A percentile compares a stretch with the other conserved stretches of the same genome.
These are phyloP conservation scores for Microvelia longipes DNA, from an alignment of 1,140 invertebrate genomes.

Conservation along the genomic window DNA sequence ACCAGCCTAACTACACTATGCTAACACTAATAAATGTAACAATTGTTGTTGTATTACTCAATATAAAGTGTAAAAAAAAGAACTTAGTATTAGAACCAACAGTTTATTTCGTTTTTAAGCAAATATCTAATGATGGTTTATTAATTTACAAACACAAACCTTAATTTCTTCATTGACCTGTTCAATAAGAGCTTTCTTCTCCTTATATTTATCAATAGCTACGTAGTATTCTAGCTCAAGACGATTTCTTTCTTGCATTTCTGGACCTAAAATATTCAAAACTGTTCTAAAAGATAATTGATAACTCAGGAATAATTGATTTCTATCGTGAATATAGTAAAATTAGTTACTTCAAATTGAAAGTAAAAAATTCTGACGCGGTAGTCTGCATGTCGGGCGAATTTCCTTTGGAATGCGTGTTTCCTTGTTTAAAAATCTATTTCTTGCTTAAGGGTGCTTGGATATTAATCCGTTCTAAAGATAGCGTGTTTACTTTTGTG, in stretches of 20 bases:
- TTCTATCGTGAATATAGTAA: neutral
- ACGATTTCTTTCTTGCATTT: conserved; percentile 15
- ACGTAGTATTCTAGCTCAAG: conserved; percentile 12
- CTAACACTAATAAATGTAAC: no score
- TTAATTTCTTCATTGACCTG: neutral
- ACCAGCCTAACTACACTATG: no score
- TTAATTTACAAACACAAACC: no score
- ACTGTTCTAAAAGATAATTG: neutral
- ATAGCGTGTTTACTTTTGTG: neutral
- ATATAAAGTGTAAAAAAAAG: no score
- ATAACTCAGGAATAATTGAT: neutral
- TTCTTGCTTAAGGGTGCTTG: neutral
- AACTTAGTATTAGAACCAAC: no score
- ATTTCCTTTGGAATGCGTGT: no score
- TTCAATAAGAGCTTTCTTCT: conserved; percentile 1
- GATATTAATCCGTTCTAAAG: neutral
- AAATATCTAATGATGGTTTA: no score
- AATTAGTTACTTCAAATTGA: neutral
- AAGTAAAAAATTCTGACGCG: no score
- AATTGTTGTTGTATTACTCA: no score
- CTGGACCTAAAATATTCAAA: conserved; percentile 16
- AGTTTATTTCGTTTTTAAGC: no score
- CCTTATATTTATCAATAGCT: conserved; percentile 3
- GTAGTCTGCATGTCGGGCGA: no score
- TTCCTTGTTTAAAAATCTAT: no score